Evolutionary conservation across 2,113 vertebrate genomes (phyloP), one percentile per base, ranked within the genome.

Genomic region (Myrmecobius fasciatus): DNA sequence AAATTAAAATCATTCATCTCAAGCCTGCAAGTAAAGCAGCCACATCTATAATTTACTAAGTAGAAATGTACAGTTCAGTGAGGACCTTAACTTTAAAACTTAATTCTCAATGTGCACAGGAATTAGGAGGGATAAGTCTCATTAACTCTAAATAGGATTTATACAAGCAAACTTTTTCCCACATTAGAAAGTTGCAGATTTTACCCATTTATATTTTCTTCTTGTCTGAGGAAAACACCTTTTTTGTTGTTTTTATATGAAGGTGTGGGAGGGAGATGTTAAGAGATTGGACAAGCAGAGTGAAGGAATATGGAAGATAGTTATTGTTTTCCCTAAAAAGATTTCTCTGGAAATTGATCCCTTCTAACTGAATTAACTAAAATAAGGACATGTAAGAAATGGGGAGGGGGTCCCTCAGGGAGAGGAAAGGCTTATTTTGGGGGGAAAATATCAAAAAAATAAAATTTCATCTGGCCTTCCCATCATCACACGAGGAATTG

Each of bases 401-500:
- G 96, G 25, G 46, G 47, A 1, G 25, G 47, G 89, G 47, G 89
- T 9, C 0, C 1, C n/a, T n/a, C n/a, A 53, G 52, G 60, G 52
- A 96, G 91, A 8, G 20, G 91, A 88, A 92, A 95, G 93, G 90
- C 93, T 96, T 94, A 20, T 98, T 98, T 98, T 98, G 51, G 97
- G 96, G 94, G 96, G 98, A 98, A 98, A 98, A 96, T 98, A 0
- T 89, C 96, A 95, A 94, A 96, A 97, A 98, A 97, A 89, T 91
- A 94, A 96, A 96, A 98, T 98, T 98, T 99, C 98, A 98, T 99
- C 98, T 99, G 99, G 98, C 98, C 98, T 99, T 99, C 98, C 98
- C 98, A 99, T 99, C 98, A 98, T 98, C 98, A 99, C 98, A 98
- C 98, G 94, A 97, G 98, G 97, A 98, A 99, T 99, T 98, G 98